Percentiles rank a stretch among this genome's conserved stretches.
Evolutionary conservation across 2,113 vertebrate species (phyloP).

Genomic region (Chaetorhynchus papuensis): DNA sequence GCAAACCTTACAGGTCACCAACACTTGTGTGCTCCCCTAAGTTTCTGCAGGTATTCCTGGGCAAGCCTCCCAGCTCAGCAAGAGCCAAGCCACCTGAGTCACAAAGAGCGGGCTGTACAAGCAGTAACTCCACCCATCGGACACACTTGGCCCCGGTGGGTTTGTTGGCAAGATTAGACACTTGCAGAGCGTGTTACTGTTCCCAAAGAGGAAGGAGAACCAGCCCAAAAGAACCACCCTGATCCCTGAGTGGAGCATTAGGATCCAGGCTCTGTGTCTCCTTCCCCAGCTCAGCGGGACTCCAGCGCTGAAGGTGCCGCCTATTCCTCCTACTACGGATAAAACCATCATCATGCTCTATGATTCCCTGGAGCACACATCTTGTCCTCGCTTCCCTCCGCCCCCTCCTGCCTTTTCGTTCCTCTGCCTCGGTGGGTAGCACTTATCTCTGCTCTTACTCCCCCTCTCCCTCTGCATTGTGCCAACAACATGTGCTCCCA

Average conservation of each 20-base stretch:
- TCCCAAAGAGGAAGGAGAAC: not conserved
- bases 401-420: not conserved
- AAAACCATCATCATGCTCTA: not conserved
- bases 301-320: not conserved
- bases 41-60: not conserved
- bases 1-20: not conserved
- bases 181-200: not conserved
- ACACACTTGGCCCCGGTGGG: accelerated
- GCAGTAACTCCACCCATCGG: accelerated
- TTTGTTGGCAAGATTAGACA: not conserved
- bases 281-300: not conserved
- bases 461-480: not conserved
- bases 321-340: not conserved
- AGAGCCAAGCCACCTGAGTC: not conserved
- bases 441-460: not conserved
- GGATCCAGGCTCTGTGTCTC: not conserved
- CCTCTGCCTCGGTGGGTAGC: not conserved
- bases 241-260: accelerated
- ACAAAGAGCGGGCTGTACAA: not conserved
- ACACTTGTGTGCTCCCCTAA: not conserved
- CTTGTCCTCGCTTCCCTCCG: not conserved
- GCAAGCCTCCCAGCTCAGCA: not conserved
- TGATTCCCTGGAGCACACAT: not conserved
- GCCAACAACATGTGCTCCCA: not conserved
- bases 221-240: not conserved